Evolutionary conservation across 2,888 invertebrate genomes (phyloP).

Genomic region (Maniola hyperantus): DNA sequence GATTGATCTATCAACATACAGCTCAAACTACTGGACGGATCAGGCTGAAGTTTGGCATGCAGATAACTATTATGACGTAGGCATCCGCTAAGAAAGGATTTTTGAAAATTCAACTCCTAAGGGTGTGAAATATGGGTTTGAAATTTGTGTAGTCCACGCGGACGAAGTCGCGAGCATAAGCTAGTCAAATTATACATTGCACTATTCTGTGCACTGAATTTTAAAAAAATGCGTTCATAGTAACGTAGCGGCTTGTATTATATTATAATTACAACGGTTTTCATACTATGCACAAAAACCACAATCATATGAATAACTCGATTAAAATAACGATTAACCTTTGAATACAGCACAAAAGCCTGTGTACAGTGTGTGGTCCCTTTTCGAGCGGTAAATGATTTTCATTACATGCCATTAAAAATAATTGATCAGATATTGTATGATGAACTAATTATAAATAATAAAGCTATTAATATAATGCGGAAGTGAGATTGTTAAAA

Average conservation of each 20-base stretch:
- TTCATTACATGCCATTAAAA: conserved; percentile 37
- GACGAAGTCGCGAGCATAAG: too few relatives aligned
- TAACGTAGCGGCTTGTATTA: conserved; percentile 6
- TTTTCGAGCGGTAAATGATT: conserved; percentile 34
- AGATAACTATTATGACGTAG: too few relatives aligned
- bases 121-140: too few relatives aligned
- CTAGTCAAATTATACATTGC: too few relatives aligned
- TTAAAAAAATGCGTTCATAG: background rate
- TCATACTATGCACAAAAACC: conserved; percentile 29
- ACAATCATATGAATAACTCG: conserved; percentile 36
- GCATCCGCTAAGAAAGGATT: too few relatives aligned
- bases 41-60: too few relatives aligned
- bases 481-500: conserved; percentile 13
- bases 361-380: conserved; percentile 35
- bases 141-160: too few relatives aligned
- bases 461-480: conserved; percentile 31
- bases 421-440: conserved; percentile 38
- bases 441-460: conserved; percentile 31
- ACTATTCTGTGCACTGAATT: too few relatives aligned
- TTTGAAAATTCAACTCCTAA: too few relatives aligned
- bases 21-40: too few relatives aligned
- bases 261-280: conserved; percentile 24
- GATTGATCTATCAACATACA: too few relatives aligned
- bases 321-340: conserved; percentile 44
- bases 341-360: conserved; percentile 39